phyloP scores from a whole-genome alignment of 2,797 vertebrate genomes.

The Sebastes itinus region DNA sequence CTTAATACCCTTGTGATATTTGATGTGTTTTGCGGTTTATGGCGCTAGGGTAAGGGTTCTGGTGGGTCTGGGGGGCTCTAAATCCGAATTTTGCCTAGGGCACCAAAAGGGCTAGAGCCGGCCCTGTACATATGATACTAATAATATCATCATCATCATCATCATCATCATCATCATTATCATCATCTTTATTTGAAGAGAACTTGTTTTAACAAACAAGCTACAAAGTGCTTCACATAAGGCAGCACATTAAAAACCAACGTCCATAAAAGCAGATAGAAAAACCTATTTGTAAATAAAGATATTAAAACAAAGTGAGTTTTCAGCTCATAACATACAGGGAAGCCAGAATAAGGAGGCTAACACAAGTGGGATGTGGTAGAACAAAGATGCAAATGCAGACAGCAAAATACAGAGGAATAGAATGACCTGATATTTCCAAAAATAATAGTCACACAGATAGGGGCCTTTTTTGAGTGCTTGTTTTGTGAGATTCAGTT shows the following conservation, averaged over 20 bases:
- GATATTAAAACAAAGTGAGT: not conserved
- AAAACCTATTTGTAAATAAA: not conserved
- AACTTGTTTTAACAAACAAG: not conserved
- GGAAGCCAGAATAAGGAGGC: not conserved
- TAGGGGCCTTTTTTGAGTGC: not conserved
- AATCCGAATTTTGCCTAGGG: no score
- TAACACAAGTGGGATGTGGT: not conserved
- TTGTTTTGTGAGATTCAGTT: not conserved
- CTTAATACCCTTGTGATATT: no score
- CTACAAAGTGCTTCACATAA: not conserved
- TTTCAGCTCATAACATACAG: not conserved
- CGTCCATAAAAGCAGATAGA: not conserved
- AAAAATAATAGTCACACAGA: not conserved
- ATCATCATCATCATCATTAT: not conserved
- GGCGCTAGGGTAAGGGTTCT: no score
- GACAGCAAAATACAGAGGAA: not conserved
- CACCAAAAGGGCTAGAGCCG: no score
- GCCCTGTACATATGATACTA: not conserved
- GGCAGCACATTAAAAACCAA: not conserved
- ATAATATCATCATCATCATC: no score
- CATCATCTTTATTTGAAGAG: not conserved
- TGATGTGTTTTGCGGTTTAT: no score
- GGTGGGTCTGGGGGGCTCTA: no score
- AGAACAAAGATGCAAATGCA: not conserved
- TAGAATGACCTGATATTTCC: not conserved